These are phyloP conservation scores for Malaclemys terrapin DNA, from an alignment of 2,113 vertebrate genomes.

Conservation along the genomic window DNA sequence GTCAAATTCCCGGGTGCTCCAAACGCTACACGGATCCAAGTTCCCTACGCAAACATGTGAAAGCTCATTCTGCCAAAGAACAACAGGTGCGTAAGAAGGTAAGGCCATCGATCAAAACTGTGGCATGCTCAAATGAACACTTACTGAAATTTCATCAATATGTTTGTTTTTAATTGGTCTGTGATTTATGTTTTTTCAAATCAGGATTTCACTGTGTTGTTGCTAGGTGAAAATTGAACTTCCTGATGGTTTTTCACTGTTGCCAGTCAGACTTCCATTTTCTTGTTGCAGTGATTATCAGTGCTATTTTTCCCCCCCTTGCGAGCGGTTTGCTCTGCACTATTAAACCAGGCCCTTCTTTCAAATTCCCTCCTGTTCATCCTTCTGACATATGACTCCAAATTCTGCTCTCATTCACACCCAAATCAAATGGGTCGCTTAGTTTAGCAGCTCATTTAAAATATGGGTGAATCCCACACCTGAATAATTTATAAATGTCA, in stretches of 20 bases:
- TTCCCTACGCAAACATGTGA: conserved; percentile 98
- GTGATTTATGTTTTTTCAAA: neutral
- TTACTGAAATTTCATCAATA: rapidly evolving
- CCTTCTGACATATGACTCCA: neutral
- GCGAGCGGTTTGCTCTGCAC: rapidly evolving
- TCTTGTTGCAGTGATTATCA: neutral
- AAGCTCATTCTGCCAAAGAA: conserved; percentile 97
- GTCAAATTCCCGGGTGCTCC: conserved; percentile 97
- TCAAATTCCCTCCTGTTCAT: neutral
- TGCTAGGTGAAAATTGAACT: neutral
- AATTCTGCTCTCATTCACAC: neutral
- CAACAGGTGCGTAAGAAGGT: conserved; percentile 98
- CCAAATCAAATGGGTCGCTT: neutral
- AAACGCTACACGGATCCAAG: conserved; percentile 99
- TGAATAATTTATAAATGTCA: neutral
- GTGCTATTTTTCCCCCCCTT: neutral
- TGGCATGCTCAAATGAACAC: neutral
- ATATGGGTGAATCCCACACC: neutral
- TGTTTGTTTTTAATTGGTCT: neutral
- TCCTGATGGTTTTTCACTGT: neutral
- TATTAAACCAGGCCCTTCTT: neutral
- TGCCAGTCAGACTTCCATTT: neutral
- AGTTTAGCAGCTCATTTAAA: neutral
- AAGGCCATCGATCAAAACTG: conserved; percentile 62
- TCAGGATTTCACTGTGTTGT: neutral